These are phyloP conservation scores for Trinectes maculatus DNA, from an alignment of 2,113 vertebrate species.

Conservation along the genomic window DNA sequence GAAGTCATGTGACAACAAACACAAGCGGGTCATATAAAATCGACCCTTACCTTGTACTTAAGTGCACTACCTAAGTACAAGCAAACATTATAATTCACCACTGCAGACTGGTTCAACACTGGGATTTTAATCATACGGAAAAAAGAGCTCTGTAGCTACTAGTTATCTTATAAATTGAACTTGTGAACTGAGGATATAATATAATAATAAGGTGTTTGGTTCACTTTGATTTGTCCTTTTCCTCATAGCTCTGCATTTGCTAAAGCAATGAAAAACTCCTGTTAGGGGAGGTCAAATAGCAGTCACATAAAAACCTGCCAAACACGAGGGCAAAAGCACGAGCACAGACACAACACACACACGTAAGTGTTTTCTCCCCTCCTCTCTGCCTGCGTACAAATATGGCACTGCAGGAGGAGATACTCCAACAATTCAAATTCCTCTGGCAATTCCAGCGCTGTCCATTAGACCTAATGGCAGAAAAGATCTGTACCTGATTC, in stretches of 20 bases:
- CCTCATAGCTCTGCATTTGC: not conserved
- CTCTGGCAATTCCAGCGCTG: slow-evolving; percentile 13
- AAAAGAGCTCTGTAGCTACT: too few species aligned
- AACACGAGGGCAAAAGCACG: not conserved
- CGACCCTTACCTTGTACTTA: too few species aligned
- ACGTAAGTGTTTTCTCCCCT: not conserved
- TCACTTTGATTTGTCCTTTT: too few species aligned
- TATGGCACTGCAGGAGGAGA: slow-evolving; percentile 10
- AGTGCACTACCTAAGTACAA: too few species aligned
- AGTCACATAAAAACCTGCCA: not conserved
- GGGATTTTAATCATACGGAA: too few species aligned
- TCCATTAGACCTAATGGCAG: not conserved
- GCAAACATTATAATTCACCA: too few species aligned
- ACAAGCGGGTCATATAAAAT: too few species aligned
- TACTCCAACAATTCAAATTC: slow-evolving; percentile 33
- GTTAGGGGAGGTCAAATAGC: not conserved
- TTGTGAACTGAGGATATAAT: too few species aligned
- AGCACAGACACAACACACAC: not conserved
- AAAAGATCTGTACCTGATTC: slow-evolving; percentile 18
- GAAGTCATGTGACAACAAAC: not conserved
- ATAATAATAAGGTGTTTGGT: too few species aligned
- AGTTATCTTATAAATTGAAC: too few species aligned
- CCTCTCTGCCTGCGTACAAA: slow-evolving; percentile 12
- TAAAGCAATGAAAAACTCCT: slow-evolving; percentile 8
- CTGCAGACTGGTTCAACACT: too few species aligned